Evolutionary conservation across 2,888 invertebrate genomes (phyloP).

Genomic region (Drosophila melanocephala): DNA sequence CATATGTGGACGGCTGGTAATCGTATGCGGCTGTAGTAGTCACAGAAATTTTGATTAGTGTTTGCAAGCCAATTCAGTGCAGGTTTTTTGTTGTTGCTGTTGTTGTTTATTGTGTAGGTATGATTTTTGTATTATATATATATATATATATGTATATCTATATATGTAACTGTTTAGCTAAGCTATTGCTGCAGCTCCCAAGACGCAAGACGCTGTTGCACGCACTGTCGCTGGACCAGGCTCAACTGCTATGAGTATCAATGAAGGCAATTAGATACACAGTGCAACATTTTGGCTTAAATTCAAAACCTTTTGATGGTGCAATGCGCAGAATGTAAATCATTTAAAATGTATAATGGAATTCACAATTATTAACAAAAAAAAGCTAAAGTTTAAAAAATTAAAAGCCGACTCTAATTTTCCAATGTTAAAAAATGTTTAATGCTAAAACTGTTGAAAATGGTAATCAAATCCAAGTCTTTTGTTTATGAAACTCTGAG

Average conservation of each 20-base stretch:
- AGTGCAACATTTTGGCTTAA: neutral
- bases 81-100: slow-evolving; percentile 14
- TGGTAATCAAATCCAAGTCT: neutral
- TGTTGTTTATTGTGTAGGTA: neutral
- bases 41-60: slow-evolving; percentile 75
- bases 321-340: neutral
- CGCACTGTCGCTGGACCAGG: slow-evolving; percentile 7
- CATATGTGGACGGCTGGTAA: slow-evolving; percentile 84
- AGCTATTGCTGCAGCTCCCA: slow-evolving; percentile 7
- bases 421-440: neutral
- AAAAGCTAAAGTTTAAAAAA: neutral
- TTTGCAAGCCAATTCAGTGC: slow-evolving; percentile 61
- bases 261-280: slow-evolving; percentile 24
- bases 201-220: slow-evolving; percentile 6
- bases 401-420: neutral
- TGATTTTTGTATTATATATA: slow-evolving; percentile 1
- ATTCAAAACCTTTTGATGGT: neutral
- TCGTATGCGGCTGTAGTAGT: slow-evolving; percentile 83
- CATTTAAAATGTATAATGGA: neutral
- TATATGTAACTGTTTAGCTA: slow-evolving; percentile 9
- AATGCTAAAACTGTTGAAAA: neutral
- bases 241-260: slow-evolving; percentile 24
- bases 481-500: neutral
- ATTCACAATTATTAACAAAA: neutral
- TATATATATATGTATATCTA: neutral